These are phyloP conservation scores for Tylochromis polylepis DNA, from an alignment of 2,113 vertebrate genomes.

Conservation along the genomic window DNA sequence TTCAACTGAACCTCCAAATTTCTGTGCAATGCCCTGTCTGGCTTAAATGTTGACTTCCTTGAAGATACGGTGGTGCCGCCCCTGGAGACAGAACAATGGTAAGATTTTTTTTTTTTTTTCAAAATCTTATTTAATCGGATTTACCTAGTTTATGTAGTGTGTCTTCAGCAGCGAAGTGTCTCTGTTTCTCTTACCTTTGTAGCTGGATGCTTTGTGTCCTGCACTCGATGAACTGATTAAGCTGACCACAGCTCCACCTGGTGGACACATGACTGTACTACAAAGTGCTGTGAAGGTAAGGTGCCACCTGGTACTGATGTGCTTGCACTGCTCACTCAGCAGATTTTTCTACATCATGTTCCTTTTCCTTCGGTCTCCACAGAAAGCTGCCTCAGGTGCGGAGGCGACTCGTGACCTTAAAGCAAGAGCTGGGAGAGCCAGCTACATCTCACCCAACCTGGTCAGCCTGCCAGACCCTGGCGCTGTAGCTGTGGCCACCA, in stretches of 20 bases:
- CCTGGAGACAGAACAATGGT: constrained; percentile 69
- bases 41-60: neutral
- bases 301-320: neutral
- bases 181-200: neutral
- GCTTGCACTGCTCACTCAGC: neutral
- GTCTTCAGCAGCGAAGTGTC: accelerated
- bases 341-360: neutral
- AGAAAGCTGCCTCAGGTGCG: constrained; percentile 77
- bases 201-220: constrained; percentile 90
- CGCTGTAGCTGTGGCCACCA: constrained; percentile 77
- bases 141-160: neutral
- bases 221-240: constrained; percentile 77
- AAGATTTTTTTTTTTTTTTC: neutral
- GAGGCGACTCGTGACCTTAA: constrained; percentile 82
- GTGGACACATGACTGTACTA: constrained; percentile 66
- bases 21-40: neutral
- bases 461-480: constrained; percentile 86
- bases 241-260: constrained; percentile 62
- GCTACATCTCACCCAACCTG: constrained; percentile 80
- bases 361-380: neutral
- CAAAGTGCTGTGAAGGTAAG: constrained; percentile 77
- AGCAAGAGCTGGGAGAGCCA: constrained; percentile 87
- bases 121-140: neutral
- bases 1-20: neutral
- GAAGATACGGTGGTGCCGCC: constrained; percentile 60